A percentile compares a stretch with the other conserved stretches of the same genome.
Evolutionary conservation across 2,888 invertebrate species (phyloP).

Genomic region (Sphinx pinastri): DNA sequence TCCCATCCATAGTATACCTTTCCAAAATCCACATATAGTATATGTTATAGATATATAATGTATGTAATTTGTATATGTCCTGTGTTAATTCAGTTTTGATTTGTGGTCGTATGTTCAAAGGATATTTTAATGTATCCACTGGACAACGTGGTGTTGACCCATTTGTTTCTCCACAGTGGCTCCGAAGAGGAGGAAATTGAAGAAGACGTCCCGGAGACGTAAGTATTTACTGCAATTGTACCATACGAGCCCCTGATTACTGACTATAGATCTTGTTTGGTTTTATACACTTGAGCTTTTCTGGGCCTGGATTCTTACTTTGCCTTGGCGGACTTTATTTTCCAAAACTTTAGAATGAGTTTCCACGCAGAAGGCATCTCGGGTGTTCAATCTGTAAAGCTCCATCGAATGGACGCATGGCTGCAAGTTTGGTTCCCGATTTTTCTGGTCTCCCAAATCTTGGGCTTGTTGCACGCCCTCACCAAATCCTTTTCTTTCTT

Average conservation of each 20-base stretch:
- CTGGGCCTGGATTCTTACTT: slow-evolving; percentile 69
- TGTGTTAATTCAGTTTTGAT: slow-evolving; percentile 35
- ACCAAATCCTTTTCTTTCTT: slow-evolving; percentile 78
- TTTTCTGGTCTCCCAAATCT: slow-evolving; percentile 59
- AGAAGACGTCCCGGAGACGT: slow-evolving; percentile 91
- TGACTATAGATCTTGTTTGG: slow-evolving; percentile 67
- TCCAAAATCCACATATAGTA: slow-evolving; percentile 22
- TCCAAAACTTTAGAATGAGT: slow-evolving; percentile 53
- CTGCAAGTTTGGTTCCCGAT: slow-evolving; percentile 60
- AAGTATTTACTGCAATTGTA: slow-evolving; percentile 74
- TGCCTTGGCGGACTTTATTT: slow-evolving; percentile 66
- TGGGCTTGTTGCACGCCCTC: slow-evolving; percentile 76
- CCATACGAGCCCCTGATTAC: slow-evolving; percentile 47
- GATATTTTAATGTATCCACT: slow-evolving; percentile 12
- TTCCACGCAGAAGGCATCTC: slow-evolving; percentile 17
- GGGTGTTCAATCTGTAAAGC: slow-evolving; percentile 37
- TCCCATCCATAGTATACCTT: slow-evolving; percentile 29
- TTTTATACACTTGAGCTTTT: slow-evolving; percentile 73
- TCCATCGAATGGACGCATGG: slow-evolving; percentile 64
- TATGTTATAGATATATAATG: slow-evolving; percentile 27
- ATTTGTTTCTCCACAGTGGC: slow-evolving; percentile 74
- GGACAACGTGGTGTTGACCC: slow-evolving; percentile 42
- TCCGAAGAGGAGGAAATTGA: slow-evolving; percentile 90
- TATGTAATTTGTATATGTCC: slow-evolving; percentile 4
- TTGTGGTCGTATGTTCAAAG: not conserved